Base-by-base conservation (phyloP, 1,140 invertebrate species). In the Lucilia cuprina region DNA sequence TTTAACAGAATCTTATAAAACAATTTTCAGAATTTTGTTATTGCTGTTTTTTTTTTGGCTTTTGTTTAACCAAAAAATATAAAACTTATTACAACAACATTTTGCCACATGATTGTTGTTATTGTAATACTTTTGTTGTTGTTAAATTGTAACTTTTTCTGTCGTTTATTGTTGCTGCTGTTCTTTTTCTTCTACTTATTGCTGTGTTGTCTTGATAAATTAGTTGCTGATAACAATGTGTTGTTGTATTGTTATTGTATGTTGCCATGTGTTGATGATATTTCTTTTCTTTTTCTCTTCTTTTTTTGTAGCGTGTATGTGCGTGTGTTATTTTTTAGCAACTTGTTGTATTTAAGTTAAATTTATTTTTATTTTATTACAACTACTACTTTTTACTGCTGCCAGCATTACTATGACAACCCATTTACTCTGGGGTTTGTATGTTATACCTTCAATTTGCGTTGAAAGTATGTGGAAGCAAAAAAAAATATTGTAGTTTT, bases 141-240 rank as follows among this genome's bases (percentile, higher is more conserved):
- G 25, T 75, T 47, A 70, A 70, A 70, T 7, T 70, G 65, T 70
- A 70, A 70, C 65, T 10, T 70, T 70, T 70, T 60, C 55, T 60
- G 55, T 14, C 34, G 25, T 21, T 13, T 74, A 7, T 74, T 34
- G 30, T 75, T 35, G 4, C 5, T 75, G 7, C 14, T 75, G 13
- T 30, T 75, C 7, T 75, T 75, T 1, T 78, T 17, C 2, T 30
- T 30, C 9, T 35, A 34, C 2, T 78, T 17, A 1, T 47, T 41
- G 34, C 19, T 78, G 5, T 78, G 5, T 78, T 47, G 35, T 78
- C n/a, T 35, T 78, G 75, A 78, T 78, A 78, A 78, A 78, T 78
- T 47, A 78, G 75, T 78, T 78, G 9, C 75, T 47, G 75, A 78
- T 78, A 78, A 78, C 75, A 47, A 78, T 47, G 19, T 78, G 75